These are phyloP conservation scores for Trichogramma dendrolimi DNA, from an alignment of 2,888 invertebrate genomes.

Conservation along the genomic window DNA sequence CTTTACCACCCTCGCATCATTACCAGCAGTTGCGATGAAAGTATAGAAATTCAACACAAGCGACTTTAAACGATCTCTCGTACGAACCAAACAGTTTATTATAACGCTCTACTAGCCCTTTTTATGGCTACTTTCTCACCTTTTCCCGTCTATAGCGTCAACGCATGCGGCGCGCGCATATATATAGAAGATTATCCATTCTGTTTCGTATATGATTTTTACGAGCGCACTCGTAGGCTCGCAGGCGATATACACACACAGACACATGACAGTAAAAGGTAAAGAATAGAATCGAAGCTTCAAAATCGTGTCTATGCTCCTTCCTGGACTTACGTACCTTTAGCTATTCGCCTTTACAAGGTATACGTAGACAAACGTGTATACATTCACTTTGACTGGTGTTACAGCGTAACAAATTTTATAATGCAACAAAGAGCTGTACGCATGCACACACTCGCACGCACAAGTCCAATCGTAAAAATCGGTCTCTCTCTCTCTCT, in stretches of 20 bases:
- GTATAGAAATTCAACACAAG: background rate
- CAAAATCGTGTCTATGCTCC: too few species aligned
- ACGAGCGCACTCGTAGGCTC: too few species aligned
- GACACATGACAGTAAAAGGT: too few species aligned
- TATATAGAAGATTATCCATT: too few species aligned
- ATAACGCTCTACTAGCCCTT: background rate
- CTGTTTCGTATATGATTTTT: too few species aligned
- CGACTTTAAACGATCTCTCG: background rate
- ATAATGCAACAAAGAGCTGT: constrained; percentile 20
- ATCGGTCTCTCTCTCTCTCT: background rate
- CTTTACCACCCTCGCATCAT: too few species aligned
- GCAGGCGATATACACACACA: too few species aligned
- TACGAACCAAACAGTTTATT: background rate
- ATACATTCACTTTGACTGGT: background rate
- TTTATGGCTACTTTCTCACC: background rate
- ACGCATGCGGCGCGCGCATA: too few species aligned
- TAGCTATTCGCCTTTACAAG: background rate
- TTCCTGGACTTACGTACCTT: too few species aligned
- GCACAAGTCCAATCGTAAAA: constrained; percentile 3
- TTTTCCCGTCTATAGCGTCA: background rate
- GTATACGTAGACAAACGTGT: background rate
- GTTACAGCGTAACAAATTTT: constrained; percentile 24
- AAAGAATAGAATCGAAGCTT: too few species aligned
- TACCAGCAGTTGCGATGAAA: too few species aligned
- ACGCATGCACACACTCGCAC: constrained; percentile 15